Percentiles rank a stretch among this genome's conserved stretches.
These are phyloP conservation scores for Anguilla obscura DNA, from an alignment of 2,797 vertebrate genomes.

Conservation along the genomic window DNA sequence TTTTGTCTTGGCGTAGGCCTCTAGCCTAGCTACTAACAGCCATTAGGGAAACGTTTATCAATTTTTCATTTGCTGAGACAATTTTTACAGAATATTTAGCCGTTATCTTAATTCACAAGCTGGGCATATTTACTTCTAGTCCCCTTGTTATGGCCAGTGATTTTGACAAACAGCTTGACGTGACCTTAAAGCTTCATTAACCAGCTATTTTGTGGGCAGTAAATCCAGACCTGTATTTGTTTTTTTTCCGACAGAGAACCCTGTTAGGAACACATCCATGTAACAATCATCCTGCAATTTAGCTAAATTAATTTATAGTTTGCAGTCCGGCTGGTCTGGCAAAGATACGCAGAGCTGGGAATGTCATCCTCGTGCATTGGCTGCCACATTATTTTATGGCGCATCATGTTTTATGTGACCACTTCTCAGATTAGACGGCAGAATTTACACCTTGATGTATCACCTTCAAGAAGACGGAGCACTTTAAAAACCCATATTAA, in stretches of 20 bases:
- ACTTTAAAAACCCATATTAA: constrained; percentile 50
- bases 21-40: not conserved
- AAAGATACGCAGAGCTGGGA: constrained; percentile 11
- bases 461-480: constrained; percentile 37
- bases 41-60: not conserved
- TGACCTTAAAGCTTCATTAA: constrained; percentile 52
- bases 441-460: constrained; percentile 54
- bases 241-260: constrained; percentile 30
- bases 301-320: constrained; percentile 18
- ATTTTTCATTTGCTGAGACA: constrained; percentile 7
- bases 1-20: not conserved
- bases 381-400: constrained; percentile 47
- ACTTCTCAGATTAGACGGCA: constrained; percentile 47
- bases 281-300: not conserved
- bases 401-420: constrained; percentile 42
- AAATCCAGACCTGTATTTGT: constrained; percentile 35
- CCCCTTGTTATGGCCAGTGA: constrained; percentile 25
- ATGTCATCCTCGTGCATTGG: constrained; percentile 32
- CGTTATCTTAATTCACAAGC: constrained; percentile 19
- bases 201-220: constrained; percentile 37
- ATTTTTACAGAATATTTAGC: not conserved
- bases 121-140: not conserved
- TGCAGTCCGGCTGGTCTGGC: constrained; percentile 3
- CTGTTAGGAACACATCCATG: not conserved
- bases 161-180: constrained; percentile 30